phyloP scores from a whole-genome alignment of 2,113 vertebrate genomes.

The Gobio gobio region DNA sequence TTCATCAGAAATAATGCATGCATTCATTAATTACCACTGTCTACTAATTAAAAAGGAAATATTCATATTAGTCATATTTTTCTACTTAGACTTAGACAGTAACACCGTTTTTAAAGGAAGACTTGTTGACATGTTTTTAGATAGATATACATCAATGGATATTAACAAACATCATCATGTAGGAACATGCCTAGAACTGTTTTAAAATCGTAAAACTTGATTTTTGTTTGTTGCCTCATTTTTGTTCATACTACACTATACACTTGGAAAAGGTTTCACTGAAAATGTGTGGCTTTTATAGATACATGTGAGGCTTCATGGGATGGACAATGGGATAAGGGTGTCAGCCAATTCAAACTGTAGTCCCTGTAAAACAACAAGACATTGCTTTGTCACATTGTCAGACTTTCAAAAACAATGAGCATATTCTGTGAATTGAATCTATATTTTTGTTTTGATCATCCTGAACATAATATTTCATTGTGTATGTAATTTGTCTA shows the following conservation, averaged over 20 bases:
- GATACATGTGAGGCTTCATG: conserved; percentile 43
- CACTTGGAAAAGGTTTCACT: not conserved
- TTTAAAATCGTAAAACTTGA: not conserved
- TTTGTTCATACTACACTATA: not conserved
- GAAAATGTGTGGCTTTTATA: not conserved
- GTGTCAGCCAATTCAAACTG: conserved; percentile 67
- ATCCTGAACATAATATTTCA: not conserved
- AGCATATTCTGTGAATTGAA: not conserved
- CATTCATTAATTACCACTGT: not conserved
- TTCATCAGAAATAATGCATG: not conserved
- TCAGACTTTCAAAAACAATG: not conserved
- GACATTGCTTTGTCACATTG: not conserved
- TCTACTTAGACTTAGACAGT: not conserved
- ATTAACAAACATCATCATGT: not conserved
- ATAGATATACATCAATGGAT: not conserved
- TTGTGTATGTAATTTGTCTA: not conserved
- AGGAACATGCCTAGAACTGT: not conserved
- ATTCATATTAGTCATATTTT: not conserved
- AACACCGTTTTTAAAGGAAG: not conserved
- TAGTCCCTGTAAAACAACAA: conserved; percentile 68
- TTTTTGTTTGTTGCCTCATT: too few species aligned
- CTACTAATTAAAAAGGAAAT: not conserved
- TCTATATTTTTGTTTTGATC: not conserved
- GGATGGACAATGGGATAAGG: conserved; percentile 57
- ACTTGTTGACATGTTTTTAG: not conserved